A percentile compares a stretch with the other conserved stretches of the same genome.
Conservation (phyloP, 2,113 vertebrate genomes). For the Microcebus ravelobensis region DNA sequence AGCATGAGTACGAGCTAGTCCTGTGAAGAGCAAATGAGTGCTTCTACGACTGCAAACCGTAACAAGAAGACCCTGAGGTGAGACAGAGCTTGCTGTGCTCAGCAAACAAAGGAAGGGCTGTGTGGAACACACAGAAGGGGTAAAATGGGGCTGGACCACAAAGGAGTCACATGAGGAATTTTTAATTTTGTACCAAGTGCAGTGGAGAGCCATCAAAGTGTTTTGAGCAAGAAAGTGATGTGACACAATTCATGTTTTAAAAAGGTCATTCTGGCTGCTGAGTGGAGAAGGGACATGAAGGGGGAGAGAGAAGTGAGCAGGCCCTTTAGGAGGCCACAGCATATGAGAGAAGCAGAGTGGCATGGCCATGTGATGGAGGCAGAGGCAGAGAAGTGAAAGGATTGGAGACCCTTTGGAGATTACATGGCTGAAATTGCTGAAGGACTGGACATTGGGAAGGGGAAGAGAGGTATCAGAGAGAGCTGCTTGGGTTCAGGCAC, state of each 20-base stretch:
- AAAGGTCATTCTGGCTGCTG: constrained; percentile 52
- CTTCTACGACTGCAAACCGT: not conserved
- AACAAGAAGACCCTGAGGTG: not conserved
- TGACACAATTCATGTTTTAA: constrained; percentile 34
- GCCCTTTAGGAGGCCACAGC: not conserved
- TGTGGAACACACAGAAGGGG: not conserved
- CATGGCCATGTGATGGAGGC: not conserved
- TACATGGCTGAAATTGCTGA: not conserved
- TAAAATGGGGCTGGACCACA: not conserved
- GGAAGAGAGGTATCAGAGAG: not conserved
- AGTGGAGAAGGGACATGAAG: not conserved
- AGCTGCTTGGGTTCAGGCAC: not conserved
- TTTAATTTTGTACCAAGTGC: not conserved
- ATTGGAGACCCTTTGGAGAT: not conserved
- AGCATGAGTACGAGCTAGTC: not conserved
- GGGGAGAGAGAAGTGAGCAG: not conserved
- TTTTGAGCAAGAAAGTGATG: constrained; percentile 4
- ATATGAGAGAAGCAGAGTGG: not conserved
- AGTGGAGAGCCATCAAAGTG: not conserved
- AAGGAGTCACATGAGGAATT: not conserved
- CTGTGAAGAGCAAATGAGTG: not conserved
- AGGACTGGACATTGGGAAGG: not conserved
- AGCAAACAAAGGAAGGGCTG: not conserved
- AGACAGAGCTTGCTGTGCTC: no score
- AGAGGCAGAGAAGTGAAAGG: not conserved